Percentiles rank a stretch among this genome's conserved stretches.
Conservation (phyloP, 2,888 invertebrate genomes). For the Melinaea marsaeus region DNA sequence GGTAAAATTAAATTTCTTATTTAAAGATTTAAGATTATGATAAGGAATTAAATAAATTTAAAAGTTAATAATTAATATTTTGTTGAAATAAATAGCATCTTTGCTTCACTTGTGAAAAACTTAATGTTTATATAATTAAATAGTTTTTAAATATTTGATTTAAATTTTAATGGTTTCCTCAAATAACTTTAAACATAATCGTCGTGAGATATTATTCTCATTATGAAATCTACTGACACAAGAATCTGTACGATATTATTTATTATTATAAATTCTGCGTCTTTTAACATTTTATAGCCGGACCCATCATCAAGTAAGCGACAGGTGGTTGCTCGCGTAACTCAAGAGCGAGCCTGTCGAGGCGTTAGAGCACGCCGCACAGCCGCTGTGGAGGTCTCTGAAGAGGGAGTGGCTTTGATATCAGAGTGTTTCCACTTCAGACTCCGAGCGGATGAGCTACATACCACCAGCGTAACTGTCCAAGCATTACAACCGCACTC, state of each 20-base stretch:
- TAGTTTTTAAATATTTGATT: too few relatives aligned
- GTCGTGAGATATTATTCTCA: too few relatives aligned
- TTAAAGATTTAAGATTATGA: neutral
- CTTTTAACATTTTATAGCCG: conserved; percentile 41
- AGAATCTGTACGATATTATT: too few relatives aligned
- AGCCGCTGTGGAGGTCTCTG: conserved; percentile 72
- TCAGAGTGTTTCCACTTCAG: conserved; percentile 89
- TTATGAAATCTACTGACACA: too few relatives aligned
- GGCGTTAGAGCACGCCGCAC: conserved; percentile 83
- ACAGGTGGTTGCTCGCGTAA: conserved; percentile 84
- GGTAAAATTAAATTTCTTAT: conserved; percentile 53
- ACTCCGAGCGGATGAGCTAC: conserved; percentile 80
- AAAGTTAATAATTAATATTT: too few relatives aligned
- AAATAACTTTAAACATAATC: too few relatives aligned
- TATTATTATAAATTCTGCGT: neutral
- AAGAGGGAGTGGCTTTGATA: conserved; percentile 79
- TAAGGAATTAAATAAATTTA: too few relatives aligned
- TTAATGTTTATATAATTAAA: too few relatives aligned
- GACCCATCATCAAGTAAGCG: conserved; percentile 69
- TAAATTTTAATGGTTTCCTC: too few relatives aligned
- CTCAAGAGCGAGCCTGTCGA: conserved; percentile 84
- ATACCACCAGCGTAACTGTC: conserved; percentile 83
- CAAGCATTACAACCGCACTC: conserved; percentile 82
- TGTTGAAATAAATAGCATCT: too few relatives aligned
- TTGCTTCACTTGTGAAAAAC: too few relatives aligned